A percentile compares a stretch with the other conserved stretches of the same genome.
Conservation (phyloP, 2,888 invertebrate species). For the Phrixothrix hirtus region DNA sequence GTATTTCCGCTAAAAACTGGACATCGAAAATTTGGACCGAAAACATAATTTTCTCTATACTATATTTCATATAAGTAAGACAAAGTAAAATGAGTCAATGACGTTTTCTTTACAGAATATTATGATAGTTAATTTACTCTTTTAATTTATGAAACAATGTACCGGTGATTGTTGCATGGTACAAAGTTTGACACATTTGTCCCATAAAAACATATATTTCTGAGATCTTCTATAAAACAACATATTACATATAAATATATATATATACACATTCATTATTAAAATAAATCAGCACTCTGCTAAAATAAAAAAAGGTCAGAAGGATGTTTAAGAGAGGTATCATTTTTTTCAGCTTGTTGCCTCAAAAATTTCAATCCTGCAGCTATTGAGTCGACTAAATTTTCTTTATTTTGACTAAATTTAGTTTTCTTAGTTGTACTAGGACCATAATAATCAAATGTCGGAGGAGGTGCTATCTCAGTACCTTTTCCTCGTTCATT, state of each 20-base stretch:
- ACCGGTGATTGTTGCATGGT: too few species aligned
- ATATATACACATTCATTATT: not conserved
- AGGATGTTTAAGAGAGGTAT: conserved; percentile 28
- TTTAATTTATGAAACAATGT: not conserved
- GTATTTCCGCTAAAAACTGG: too few species aligned
- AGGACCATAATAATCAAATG: conserved; percentile 67
- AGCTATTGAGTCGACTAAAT: conserved; percentile 60
- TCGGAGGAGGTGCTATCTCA: conserved; percentile 69
- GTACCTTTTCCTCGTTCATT: conserved; percentile 47
- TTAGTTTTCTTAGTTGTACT: conserved; percentile 43
- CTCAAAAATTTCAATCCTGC: conserved; percentile 61
- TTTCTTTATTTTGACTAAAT: conserved; percentile 21
- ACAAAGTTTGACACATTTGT: too few species aligned
- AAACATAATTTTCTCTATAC: too few species aligned
- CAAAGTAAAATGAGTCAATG: not conserved
- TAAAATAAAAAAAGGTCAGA: conserved; percentile 36
- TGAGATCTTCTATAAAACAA: too few species aligned
- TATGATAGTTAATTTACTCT: not conserved
- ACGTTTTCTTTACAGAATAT: not conserved
- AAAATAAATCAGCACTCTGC: not conserved
- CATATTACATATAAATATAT: too few species aligned
- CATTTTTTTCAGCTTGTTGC: conserved; percentile 58
- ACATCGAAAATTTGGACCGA: too few species aligned
- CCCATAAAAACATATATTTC: too few species aligned
- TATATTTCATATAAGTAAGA: too few species aligned